Percentiles rank a stretch among this genome's conserved stretches.
These are phyloP conservation scores for Ispidina picta DNA, from an alignment of 2,797 vertebrate species.

Conservation along the genomic window DNA sequence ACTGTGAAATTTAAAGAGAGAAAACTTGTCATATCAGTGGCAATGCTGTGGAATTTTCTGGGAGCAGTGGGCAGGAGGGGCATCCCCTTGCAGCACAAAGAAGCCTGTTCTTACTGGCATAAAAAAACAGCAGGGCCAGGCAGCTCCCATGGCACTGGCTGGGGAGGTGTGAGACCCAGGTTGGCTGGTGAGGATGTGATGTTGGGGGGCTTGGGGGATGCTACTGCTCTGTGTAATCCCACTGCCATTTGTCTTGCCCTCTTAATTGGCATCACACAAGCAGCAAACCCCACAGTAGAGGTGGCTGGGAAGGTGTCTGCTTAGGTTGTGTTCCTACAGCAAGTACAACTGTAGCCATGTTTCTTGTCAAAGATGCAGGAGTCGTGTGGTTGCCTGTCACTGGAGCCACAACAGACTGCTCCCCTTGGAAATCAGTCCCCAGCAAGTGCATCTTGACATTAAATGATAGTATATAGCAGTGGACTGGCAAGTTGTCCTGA, in stretches of 20 bases:
- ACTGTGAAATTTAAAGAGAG: neutral
- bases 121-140: neutral
- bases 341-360: fast-evolving
- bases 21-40: neutral
- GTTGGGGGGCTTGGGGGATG: neutral
- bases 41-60: neutral
- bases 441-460: neutral
- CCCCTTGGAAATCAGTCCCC: neutral
- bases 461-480: neutral
- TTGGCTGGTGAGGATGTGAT: neutral
- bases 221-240: neutral
- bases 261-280: neutral
- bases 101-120: neutral
- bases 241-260: neutral
- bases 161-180: neutral
- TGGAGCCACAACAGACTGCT: neutral
- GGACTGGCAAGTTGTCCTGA: neutral
- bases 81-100: neutral
- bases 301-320: neutral
- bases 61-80: neutral
- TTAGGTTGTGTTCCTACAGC: neutral
- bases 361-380: neutral
- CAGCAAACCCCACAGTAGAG: neutral
- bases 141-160: fast-evolving
- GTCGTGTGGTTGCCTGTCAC: neutral